Evolutionary conservation across 92 coral and sea anemone species (phyloP), one percentile per base, ranked within the genome.

Genomic region (Pocillopora meandrina): DNA sequence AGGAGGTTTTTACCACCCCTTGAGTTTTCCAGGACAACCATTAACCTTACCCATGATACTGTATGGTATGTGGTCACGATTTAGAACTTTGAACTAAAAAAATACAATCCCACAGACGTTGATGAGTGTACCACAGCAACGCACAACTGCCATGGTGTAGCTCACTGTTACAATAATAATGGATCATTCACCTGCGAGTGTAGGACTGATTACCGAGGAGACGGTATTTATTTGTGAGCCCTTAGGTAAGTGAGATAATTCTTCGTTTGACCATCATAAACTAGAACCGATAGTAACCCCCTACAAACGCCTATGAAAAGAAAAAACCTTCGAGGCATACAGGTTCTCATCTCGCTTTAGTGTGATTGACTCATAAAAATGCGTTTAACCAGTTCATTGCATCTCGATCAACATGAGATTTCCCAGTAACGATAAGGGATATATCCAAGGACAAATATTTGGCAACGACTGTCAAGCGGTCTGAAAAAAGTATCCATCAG

Each of bases 391-490:
- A 1, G n/a, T 61, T 26, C 16, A 26, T 0, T 12, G 12, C 9
- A 1, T 26, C 31, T 26, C 8, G 4, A 13, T 63, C 8, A 4
- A 63, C 82, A 78, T 72, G 82, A n/a, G 71, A 78, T 12, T 78
- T 78, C 59, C n/a, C 72, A 10, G 72, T 78, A 47, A 62, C 47
- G 1, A 56, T 80, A 7, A 23, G 63, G 33, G 14, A 26, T 26
- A 67, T 80, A 26, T 80, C 75, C 17, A 80, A 67, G 21, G 65
- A 80, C 52, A 80, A 56, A 12, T 80, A 80, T 80, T 26, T 55
- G 9, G 65, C 84, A 19, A 67, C 75, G 56, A 17, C 56, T 52
- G 65, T 80, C 19, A 26, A 67, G 56, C 62, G 84, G 34, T 56
- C 84, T 3, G 26, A 9, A 21, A 80, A 80, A 80, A 18, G 56